A percentile compares a stretch with the other conserved stretches of the same genome.
Evolutionary conservation across 2,113 vertebrate species (phyloP).

Genomic region (Thymallus thymallus): DNA sequence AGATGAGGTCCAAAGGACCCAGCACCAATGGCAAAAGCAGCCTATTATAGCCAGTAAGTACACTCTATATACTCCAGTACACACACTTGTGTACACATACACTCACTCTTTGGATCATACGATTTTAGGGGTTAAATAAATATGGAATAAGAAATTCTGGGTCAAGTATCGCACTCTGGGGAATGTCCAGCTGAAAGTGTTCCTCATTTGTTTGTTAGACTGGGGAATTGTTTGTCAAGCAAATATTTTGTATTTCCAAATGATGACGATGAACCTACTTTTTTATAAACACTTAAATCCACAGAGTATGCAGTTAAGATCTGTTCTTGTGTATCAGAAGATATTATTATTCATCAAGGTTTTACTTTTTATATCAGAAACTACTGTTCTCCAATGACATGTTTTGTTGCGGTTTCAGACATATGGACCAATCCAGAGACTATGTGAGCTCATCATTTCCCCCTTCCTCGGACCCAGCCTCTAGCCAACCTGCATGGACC

Average conservation of each 20-base stretch:
- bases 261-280: too few relatives aligned
- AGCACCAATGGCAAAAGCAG: slow-evolving; percentile 67
- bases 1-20: slow-evolving; percentile 86
- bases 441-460: background rate
- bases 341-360: background rate
- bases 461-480: background rate
- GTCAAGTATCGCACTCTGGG: too few relatives aligned
- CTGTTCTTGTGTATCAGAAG: too few relatives aligned
- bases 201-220: too few relatives aligned
- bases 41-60: slow-evolving; percentile 65
- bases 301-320: too few relatives aligned
- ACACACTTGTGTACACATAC: background rate
- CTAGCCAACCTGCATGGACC: background rate
- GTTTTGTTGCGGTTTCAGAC: slow-evolving; percentile 4
- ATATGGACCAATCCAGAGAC: background rate
- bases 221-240: too few relatives aligned
- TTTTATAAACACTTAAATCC: too few relatives aligned
- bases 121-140: too few relatives aligned
- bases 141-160: too few relatives aligned
- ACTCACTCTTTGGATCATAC: background rate
- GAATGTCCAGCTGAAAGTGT: too few relatives aligned
- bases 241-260: too few relatives aligned
- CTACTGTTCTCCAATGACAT: background rate
- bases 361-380: background rate
- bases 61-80: background rate